Evolutionary conservation across 1,140 invertebrate genomes (phyloP), one percentile per base, ranked within the genome.

Genomic region (Dolichoris vasculosae): DNA sequence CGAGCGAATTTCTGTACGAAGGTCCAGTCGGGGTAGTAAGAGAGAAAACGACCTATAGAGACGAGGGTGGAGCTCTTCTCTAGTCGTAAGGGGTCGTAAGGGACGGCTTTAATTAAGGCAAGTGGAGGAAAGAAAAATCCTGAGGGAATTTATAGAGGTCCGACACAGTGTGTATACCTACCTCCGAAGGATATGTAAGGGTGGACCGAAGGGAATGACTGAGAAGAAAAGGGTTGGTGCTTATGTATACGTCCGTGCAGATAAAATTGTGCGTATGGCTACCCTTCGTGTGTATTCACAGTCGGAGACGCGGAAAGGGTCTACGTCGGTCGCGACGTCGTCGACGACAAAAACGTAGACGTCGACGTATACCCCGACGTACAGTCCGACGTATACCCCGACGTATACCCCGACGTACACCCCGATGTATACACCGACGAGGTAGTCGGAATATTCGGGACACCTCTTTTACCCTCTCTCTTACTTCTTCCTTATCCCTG

Each of bases 111-210:
- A 92, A 92, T 92, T 92, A 92, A 92, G 90, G 91, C 91, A 92
- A 92, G 91, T 91, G 90, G 89, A 92, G 91, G 88, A 92, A 92
- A 92, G 91, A 92, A 92, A 92, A 92, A 92, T 92, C 91, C 89
- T 91, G 85, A 88, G 91, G 90, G 91, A 92, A 92, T 92, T 92
- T 92, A 92, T 92, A 91, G 90, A 92, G 91, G 91, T 92, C 89
- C 86, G 82, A 83, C 69, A 80, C 83, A 75, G 86, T 88, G 26
- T 63, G 73, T 88, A 87, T 75, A 40, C 51, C 71, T 64, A 89
- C 89, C 88, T 87, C 84, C 87, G 83, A 89, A 88, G 82, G 85
- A 87, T 88, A 88, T 73, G 63, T 86, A 86, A 86, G 82, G 86
- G 83, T 85, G 77, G 43, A 59, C 59, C 40, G 73, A 78, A 78